A percentile compares a stretch with the other conserved stretches of the same genome.
Conservation (phyloP, 2,113 vertebrate species). For the Corvus moneduloides region DNA sequence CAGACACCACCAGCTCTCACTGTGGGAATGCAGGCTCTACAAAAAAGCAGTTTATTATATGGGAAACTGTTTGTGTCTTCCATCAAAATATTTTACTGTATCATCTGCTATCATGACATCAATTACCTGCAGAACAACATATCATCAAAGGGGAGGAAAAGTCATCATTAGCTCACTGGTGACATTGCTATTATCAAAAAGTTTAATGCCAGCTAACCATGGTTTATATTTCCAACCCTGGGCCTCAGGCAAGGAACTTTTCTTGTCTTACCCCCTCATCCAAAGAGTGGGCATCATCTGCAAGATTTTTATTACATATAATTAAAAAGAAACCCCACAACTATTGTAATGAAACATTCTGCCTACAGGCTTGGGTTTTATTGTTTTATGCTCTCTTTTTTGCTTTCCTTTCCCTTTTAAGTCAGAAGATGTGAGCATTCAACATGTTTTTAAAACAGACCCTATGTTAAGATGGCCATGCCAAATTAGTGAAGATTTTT, state of each 20-base stretch:
- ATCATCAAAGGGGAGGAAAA: constrained; percentile 37
- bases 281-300: neutral
- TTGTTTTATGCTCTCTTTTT: neutral
- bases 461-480: neutral
- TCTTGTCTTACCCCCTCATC: neutral
- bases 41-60: neutral
- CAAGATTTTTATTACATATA: constrained; percentile 10
- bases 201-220: neutral
- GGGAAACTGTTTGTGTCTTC: neutral
- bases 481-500: neutral
- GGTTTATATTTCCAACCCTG: neutral
- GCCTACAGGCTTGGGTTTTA: neutral
- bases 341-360: neutral
- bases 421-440: neutral
- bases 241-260: constrained; percentile 6
- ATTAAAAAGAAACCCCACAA: constrained; percentile 25
- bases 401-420: neutral
- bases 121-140: neutral
- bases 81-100: neutral
- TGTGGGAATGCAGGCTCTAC: neutral
- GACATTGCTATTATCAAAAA: constrained; percentile 18
- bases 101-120: neutral
- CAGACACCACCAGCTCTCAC: neutral
- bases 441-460: neutral
- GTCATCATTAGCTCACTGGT: neutral